Percentiles rank a stretch among this genome's conserved stretches.
These are phyloP conservation scores for Falcaria lacertinaria DNA, from an alignment of 2,888 invertebrate genomes.

Conservation along the genomic window DNA sequence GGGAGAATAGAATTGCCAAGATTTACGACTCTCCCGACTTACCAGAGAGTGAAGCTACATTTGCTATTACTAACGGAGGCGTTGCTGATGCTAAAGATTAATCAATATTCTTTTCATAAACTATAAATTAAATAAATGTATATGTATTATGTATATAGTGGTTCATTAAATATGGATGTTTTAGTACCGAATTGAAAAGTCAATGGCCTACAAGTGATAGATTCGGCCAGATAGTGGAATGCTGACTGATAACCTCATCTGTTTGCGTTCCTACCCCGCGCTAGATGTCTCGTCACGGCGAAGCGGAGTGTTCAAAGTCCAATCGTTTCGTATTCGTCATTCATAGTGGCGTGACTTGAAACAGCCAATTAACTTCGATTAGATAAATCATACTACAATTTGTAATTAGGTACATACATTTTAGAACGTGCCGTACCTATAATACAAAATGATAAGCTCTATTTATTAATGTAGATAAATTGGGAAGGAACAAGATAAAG, in stretches of 20 bases:
- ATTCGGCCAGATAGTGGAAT: slow-evolving; percentile 21
- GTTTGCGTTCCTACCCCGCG: not conserved
- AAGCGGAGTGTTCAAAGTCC: slow-evolving; percentile 40
- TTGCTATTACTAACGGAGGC: slow-evolving; percentile 85
- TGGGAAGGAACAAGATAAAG: too few relatives aligned
- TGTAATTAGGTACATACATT: slow-evolving; percentile 15
- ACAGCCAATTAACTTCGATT: slow-evolving; percentile 63
- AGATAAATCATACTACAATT: slow-evolving; percentile 46
- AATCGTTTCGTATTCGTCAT: slow-evolving; percentile 50
- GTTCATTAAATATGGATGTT: too few relatives aligned
- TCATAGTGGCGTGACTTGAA: slow-evolving; percentile 65
- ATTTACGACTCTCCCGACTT: slow-evolving; percentile 90
- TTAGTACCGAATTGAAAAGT: slow-evolving; percentile 5
- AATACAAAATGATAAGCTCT: too few relatives aligned
- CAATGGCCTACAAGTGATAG: slow-evolving; percentile 22
- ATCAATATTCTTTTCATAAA: slow-evolving; percentile 12
- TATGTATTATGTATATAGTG: too few relatives aligned
- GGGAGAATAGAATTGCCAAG: slow-evolving; percentile 86
- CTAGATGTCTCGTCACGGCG: not conserved
- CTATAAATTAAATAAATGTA: too few relatives aligned
- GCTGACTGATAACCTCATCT: slow-evolving; percentile 16
- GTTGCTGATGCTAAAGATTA: slow-evolving; percentile 85
- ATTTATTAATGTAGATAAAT: too few relatives aligned
- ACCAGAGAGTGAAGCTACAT: slow-evolving; percentile 89
- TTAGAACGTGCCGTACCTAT: not conserved